phyloP scores from a whole-genome alignment of 2,113 vertebrate genomes.

The Cinclus cinclus region DNA sequence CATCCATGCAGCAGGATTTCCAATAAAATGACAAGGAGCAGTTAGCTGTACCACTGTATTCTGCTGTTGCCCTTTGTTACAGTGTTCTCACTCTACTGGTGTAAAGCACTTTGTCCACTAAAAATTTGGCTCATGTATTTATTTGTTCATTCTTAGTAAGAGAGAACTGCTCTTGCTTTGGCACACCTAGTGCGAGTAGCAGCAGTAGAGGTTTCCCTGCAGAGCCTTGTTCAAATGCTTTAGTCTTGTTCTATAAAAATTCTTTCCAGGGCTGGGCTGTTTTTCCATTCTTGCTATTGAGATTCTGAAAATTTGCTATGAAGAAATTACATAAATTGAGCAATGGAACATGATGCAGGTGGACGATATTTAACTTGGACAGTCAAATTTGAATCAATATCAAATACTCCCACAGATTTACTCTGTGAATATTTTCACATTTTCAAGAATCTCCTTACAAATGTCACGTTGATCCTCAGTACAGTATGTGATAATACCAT shows the following conservation, averaged over 20 bases:
- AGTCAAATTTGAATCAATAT: background rate
- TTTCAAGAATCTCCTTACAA: background rate
- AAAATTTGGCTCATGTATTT: background rate
- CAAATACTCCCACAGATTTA: background rate
- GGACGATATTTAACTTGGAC: background rate
- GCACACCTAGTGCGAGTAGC: accelerated
- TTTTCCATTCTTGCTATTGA: background rate
- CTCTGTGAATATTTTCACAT: background rate
- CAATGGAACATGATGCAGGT: background rate
- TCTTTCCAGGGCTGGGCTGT: background rate
- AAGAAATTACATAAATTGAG: background rate
- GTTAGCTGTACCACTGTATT: background rate
- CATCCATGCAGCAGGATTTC: background rate
- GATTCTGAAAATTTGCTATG: background rate
- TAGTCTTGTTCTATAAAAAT: background rate
- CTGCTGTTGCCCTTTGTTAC: background rate
- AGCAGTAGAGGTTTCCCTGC: background rate
- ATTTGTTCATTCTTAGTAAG: background rate
- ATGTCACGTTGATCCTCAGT: background rate
- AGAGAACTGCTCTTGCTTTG: background rate
- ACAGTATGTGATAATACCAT: background rate
- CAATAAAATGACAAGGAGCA: background rate
- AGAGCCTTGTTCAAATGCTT: background rate
- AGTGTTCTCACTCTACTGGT: background rate
- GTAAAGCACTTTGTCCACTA: background rate